phyloP scores from a whole-genome alignment of 2,113 vertebrate genomes.

The Protobothrops mucrosquamatus region DNA sequence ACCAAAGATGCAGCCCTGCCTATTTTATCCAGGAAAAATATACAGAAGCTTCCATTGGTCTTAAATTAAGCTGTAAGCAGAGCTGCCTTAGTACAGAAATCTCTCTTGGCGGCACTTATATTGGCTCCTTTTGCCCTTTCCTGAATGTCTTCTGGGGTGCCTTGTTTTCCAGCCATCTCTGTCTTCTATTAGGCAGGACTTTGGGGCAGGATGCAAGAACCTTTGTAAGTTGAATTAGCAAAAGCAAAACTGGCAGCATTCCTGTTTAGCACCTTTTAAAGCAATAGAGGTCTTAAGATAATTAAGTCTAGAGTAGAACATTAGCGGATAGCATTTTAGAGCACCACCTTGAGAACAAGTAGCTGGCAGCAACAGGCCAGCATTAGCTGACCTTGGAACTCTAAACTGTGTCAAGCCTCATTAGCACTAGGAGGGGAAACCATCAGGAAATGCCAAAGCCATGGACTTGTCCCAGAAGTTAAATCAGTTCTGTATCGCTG shows the following conservation, averaged over 20 bases:
- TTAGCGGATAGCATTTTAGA: not conserved
- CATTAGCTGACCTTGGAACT: not conserved
- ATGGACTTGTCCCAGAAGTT: not conserved
- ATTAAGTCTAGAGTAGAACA: not conserved
- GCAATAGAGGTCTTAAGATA: not conserved
- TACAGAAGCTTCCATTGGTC: no score
- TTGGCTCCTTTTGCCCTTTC: not conserved
- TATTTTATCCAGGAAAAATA: not conserved
- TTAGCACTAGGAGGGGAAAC: not conserved
- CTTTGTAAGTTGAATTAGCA: not conserved
- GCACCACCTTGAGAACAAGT: not conserved
- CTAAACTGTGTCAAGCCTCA: not conserved
- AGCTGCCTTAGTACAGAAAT: not conserved
- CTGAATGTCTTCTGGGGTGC: not conserved
- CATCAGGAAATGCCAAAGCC: not conserved
- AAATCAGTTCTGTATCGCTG: not conserved
- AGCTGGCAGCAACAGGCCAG: not conserved
- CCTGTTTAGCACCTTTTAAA: not conserved
- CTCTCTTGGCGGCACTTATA: not conserved
- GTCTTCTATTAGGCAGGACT: not conserved
- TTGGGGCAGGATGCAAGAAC: not conserved
- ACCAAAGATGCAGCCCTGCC: not conserved
- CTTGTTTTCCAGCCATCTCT: not conserved
- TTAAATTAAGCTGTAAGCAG: not conserved
- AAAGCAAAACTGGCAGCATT: not conserved